Evolutionary conservation across 2,113 vertebrate species (phyloP), one percentile per base, ranked within the genome.

Genomic region (Stigmatopora nigra): DNA sequence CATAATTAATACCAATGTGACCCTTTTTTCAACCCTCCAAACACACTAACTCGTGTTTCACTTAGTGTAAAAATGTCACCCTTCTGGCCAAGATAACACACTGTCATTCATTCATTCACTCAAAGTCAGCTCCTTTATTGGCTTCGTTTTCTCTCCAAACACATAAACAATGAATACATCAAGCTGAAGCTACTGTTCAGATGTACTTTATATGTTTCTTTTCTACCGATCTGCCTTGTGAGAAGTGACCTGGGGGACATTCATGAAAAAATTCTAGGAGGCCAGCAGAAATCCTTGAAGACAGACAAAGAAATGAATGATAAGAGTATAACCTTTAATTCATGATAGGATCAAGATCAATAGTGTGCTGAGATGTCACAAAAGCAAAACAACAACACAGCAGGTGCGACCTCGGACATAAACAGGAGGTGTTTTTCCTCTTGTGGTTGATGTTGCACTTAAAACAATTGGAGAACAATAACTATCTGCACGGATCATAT

Each of bases 51-150:
- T 69, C 63, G 47, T 70, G 72, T 68, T 65, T 72, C 79, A 72
- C 72, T 83, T 70, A 72, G 72, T 8, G 63, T 78, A 82, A 72
- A 79, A 84, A 83, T 84, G 77, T 71, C 5, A 49, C 67, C 65
- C 76, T 53, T 70, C 78, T 79, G 75, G 67, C 69, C 44, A 14
- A 71, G 67, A 78, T 64, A 66, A 75, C 67, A 44, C 62, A 67
- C 69, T 83, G 81, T 84, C 77, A 84, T 84, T 82, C 72, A 84
- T 84, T 82, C 72, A 75, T 79, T 71, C 71, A 25, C 20, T 78
- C 85, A 91, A 90, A 89, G 87, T 90, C 87, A 89, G 84, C 66
- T 74, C 55, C 61, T 65, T 84, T 82, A 89, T 91, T 91, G 89
- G 81, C 77, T 73, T 63, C 72, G 62, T 41, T 66, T 75, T 80